Evolutionary conservation across 2,797 vertebrate genomes (phyloP).

Genomic region (Syngnathus acus): DNA sequence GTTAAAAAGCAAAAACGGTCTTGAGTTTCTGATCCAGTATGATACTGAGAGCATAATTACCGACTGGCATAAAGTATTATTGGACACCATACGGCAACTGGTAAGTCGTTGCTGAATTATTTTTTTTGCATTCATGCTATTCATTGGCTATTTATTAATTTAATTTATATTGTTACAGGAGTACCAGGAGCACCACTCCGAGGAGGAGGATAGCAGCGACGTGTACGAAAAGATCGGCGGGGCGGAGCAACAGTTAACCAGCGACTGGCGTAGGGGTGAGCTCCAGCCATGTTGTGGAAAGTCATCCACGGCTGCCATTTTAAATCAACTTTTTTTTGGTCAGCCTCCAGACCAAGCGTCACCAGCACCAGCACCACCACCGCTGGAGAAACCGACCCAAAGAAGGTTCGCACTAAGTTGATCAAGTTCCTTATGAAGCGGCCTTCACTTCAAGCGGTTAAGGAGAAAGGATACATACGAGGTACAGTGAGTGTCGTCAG

Average conservation of each 20-base stretch:
- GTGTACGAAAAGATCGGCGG: slow-evolving; percentile 68
- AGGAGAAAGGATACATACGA: slow-evolving; percentile 88
- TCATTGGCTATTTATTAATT: not conserved
- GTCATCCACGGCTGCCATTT: not conserved
- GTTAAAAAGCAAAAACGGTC: slow-evolving; percentile 80
- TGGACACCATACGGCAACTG: slow-evolving; percentile 77
- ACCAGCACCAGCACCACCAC: slow-evolving; percentile 20
- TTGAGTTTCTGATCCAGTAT: slow-evolving; percentile 87
- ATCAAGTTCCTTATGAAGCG: slow-evolving; percentile 86
- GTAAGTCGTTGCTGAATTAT: slow-evolving; percentile 49
- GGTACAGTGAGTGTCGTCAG: slow-evolving; percentile 24
- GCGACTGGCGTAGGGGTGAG: slow-evolving; percentile 55
- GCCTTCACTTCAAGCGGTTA: slow-evolving; percentile 85
- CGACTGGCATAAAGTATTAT: slow-evolving; percentile 82
- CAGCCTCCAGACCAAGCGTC: slow-evolving; percentile 34
- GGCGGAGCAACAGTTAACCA: slow-evolving; percentile 33
- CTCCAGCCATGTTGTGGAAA: not conserved
- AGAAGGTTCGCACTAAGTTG: slow-evolving; percentile 81
- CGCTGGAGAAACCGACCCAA: slow-evolving; percentile 73
- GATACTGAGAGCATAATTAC: slow-evolving; percentile 86
- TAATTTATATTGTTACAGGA: slow-evolving; percentile 34
- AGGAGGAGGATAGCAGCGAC: slow-evolving; percentile 62
- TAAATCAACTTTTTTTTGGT: not conserved
- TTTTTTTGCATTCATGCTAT: not conserved
- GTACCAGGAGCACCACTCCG: slow-evolving; percentile 58